A percentile compares a stretch with the other conserved stretches of the same genome.
These are phyloP conservation scores for Trachelus iudaicus DNA, from an alignment of 2,888 invertebrate species.

Conservation along the genomic window DNA sequence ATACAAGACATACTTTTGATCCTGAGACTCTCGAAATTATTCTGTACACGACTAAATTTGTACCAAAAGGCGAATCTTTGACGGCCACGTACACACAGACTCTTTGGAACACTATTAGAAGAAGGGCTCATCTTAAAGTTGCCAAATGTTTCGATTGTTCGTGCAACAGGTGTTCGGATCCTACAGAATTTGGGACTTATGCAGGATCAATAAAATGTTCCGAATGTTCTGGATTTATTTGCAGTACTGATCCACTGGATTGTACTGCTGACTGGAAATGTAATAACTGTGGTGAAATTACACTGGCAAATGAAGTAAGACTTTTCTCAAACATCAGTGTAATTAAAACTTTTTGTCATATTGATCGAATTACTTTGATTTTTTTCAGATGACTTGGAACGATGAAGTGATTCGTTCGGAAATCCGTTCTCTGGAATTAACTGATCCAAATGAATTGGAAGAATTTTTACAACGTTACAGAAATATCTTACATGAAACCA, in stretches of 20 bases:
- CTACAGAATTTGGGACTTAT: constrained; percentile 76
- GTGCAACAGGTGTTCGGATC: constrained; percentile 76
- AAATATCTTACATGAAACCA: constrained; percentile 74
- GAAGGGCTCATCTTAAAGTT: constrained; percentile 72
- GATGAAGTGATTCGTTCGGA: constrained; percentile 74
- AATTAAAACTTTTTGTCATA: not conserved
- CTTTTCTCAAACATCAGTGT: not conserved
- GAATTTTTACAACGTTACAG: constrained; percentile 74
- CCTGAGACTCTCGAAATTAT: constrained; percentile 72
- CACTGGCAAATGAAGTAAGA: not conserved
- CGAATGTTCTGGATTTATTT: constrained; percentile 71
- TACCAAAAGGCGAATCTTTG: constrained; percentile 75
- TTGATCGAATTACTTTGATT: not conserved
- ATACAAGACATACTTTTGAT: constrained; percentile 76
- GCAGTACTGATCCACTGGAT: constrained; percentile 73
- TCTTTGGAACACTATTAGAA: constrained; percentile 75
- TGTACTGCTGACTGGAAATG: constrained; percentile 74
- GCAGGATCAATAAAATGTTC: constrained; percentile 74
- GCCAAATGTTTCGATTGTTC: constrained; percentile 77
- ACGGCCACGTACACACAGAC: constrained; percentile 79
- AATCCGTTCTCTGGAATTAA: constrained; percentile 67
- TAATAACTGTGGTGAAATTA: constrained; percentile 69
- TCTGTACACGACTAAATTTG: constrained; percentile 74
- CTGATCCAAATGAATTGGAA: constrained; percentile 70
- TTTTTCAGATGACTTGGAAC: not conserved